Conservation (phyloP, 2,888 invertebrate species). For the Linnaemya tessellans region DNA sequence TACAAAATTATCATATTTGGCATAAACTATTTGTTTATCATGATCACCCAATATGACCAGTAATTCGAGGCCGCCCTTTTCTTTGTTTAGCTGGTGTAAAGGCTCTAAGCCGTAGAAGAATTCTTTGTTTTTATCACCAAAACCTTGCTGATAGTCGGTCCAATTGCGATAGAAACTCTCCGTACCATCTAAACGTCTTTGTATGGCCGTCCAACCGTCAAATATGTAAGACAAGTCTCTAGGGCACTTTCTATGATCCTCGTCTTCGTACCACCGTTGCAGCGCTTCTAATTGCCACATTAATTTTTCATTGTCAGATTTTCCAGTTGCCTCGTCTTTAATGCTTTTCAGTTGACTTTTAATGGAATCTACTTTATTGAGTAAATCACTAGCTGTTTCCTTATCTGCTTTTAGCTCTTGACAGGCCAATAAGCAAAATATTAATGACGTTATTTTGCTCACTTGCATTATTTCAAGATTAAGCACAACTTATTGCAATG, state of each 20-base stretch:
- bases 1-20: conserved; percentile 62
- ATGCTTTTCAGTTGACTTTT: conserved; percentile 49
- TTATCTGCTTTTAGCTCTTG: conserved; percentile 17
- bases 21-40: conserved; percentile 50
- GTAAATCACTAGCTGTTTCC: neutral
- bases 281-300: conserved; percentile 53
- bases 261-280: conserved; percentile 48
- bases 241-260: neutral
- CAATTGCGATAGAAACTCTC: conserved; percentile 63
- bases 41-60: conserved; percentile 58
- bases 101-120: conserved; percentile 57
- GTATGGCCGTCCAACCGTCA: conserved; percentile 50
- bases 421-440: conserved; percentile 4
- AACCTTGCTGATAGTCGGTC: conserved; percentile 53
- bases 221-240: conserved; percentile 46
- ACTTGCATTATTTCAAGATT: conserved; percentile 21
- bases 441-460: neutral
- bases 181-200: conserved; percentile 60
- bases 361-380: conserved; percentile 16
- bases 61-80: conserved; percentile 32
- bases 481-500: neutral
- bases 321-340: conserved; percentile 18
- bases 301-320: conserved; percentile 41
- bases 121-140: conserved; percentile 48
- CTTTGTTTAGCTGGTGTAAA: conserved; percentile 28